phyloP scores from a whole-genome alignment of 2,888 invertebrate species.

The Arctia plantaginis region DNA sequence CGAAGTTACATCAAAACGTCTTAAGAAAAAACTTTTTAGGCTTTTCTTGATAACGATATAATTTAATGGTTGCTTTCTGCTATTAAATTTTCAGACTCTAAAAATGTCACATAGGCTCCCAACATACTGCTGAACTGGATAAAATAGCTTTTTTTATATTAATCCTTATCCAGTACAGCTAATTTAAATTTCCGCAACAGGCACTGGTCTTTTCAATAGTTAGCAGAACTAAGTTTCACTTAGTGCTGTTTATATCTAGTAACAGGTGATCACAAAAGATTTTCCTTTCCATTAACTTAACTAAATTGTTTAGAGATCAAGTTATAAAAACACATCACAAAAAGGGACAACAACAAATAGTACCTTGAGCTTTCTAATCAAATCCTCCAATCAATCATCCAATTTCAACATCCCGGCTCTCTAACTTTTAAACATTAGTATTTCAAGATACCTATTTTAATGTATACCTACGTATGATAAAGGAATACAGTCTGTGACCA shows the following conservation, averaged over 20 bases:
- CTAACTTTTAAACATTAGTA: not conserved
- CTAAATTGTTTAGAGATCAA: no score
- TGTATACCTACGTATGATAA: no score
- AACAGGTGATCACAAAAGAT: no score
- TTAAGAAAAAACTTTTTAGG: not conserved
- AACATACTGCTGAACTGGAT: not conserved
- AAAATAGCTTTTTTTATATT: not conserved
- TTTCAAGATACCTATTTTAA: not conserved
- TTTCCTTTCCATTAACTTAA: no score
- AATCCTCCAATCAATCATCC: not conserved
- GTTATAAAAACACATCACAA: no score
- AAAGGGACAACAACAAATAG: no score
- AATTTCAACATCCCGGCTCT: not conserved
- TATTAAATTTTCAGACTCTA: not conserved
- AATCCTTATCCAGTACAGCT: no score
- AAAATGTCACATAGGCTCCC: not conserved
- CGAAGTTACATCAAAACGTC: not conserved
- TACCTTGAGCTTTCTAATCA: not conserved
- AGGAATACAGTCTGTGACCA: no score
- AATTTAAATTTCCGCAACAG: no score
- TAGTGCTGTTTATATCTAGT: no score
- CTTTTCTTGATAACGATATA: not conserved
- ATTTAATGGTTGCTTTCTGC: not conserved
- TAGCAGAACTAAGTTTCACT: no score
- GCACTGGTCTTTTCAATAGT: no score